These are phyloP conservation scores for Ichneumon xanthorius DNA, from an alignment of 2,888 invertebrate species.

Conservation along the genomic window DNA sequence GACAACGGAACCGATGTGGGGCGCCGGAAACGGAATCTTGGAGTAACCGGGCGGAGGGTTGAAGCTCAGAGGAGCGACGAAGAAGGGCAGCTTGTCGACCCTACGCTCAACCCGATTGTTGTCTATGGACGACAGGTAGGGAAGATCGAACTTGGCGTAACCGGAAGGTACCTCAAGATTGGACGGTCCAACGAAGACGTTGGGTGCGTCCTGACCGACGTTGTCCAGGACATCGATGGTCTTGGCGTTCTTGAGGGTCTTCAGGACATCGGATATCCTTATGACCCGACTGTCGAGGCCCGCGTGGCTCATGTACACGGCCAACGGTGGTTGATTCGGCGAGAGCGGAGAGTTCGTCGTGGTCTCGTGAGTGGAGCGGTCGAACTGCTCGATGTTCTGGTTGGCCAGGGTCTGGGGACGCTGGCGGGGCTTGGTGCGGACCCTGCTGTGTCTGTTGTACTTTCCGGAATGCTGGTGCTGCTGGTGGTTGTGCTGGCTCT, in stretches of 20 bases:
- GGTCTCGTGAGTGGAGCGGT: slow-evolving; percentile 46
- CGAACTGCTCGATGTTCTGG: slow-evolving; percentile 61
- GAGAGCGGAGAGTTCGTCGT: slow-evolving; percentile 74
- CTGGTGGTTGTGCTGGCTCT: slow-evolving; percentile 75
- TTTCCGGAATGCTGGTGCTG: slow-evolving; percentile 76
- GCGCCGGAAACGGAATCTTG: slow-evolving; percentile 94
- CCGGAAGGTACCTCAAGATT: slow-evolving; percentile 90
- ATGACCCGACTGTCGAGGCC: slow-evolving; percentile 85
- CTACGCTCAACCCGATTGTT: slow-evolving; percentile 89
- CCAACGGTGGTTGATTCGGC: slow-evolving; percentile 94
- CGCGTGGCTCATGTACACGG: slow-evolving; percentile 90
- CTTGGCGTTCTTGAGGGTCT: slow-evolving; percentile 89
- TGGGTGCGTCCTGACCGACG: slow-evolving; percentile 89
- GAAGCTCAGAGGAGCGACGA: slow-evolving; percentile 94
- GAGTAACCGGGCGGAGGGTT: slow-evolving; percentile 94
- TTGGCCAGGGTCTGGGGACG: slow-evolving; percentile 64
- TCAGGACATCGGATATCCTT: slow-evolving; percentile 90
- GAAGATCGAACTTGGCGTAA: slow-evolving; percentile 93
- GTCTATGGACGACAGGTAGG: slow-evolving; percentile 92
- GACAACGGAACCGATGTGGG: slow-evolving; percentile 94
- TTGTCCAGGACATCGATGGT: slow-evolving; percentile 92
- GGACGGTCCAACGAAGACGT: slow-evolving; percentile 93
- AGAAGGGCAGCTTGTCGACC: slow-evolving; percentile 92
- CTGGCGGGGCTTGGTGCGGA: slow-evolving; percentile 70
- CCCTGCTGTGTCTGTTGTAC: slow-evolving; percentile 67